Conservation (phyloP, 1,140 invertebrate species). For the Drosophila tani region DNA sequence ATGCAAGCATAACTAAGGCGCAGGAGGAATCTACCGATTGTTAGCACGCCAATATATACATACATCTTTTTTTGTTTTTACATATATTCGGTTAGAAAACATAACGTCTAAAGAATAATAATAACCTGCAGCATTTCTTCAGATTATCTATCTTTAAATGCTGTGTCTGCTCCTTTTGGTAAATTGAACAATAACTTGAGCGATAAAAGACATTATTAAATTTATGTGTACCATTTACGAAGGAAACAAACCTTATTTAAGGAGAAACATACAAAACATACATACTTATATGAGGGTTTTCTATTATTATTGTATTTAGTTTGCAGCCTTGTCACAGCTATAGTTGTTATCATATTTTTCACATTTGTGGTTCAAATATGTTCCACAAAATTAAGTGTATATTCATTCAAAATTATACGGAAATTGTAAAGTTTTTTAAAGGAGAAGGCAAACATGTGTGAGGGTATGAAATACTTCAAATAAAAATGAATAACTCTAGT, state of each 20-base stretch:
- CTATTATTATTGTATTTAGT: slow-evolving; percentile 14
- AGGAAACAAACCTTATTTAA: neutral
- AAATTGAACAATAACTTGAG: slow-evolving; percentile 10
- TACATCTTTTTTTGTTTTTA: slow-evolving; percentile 1
- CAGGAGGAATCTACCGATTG: slow-evolving; percentile 36
- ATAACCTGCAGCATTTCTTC: slow-evolving; percentile 30
- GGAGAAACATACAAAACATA: neutral
- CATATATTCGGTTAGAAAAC: slow-evolving; percentile 5
- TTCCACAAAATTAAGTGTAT: slow-evolving; percentile 5
- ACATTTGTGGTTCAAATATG: slow-evolving; percentile 1
- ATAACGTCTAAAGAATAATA: slow-evolving; percentile 13
- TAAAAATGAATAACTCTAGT: slow-evolving; percentile 21
- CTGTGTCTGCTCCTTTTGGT: slow-evolving; percentile 13
- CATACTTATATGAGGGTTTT: slow-evolving; percentile 3
- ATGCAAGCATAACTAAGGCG: slow-evolving; percentile 19
- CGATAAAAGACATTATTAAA: slow-evolving; percentile 18
- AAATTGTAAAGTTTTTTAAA: slow-evolving; percentile 17
- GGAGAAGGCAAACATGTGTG: slow-evolving; percentile 10
- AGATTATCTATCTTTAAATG: slow-evolving; percentile 4
- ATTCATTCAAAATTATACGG: slow-evolving; percentile 6
- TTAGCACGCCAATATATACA: slow-evolving; percentile 26
- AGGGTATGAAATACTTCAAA: slow-evolving; percentile 18
- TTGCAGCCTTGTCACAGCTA: slow-evolving; percentile 14
- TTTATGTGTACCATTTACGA: slow-evolving; percentile 7
- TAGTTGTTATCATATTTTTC: slow-evolving; percentile 10